Conservation (phyloP, 2,888 invertebrate genomes). For the Drosophila rubida region DNA sequence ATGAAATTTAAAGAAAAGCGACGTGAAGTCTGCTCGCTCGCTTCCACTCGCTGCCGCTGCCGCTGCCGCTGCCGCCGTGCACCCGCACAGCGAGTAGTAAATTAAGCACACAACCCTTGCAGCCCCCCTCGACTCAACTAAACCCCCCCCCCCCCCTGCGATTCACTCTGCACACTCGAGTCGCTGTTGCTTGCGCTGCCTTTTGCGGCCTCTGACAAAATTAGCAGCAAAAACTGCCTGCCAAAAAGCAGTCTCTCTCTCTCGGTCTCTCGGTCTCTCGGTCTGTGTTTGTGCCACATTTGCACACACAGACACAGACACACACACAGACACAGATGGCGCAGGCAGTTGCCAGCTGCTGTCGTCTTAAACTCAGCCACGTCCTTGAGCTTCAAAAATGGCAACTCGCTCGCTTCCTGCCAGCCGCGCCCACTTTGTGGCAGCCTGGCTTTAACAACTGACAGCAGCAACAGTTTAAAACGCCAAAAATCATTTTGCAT, state of each 20-base stretch:
- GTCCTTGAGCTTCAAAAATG: slow-evolving; percentile 71
- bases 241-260: slow-evolving; percentile 12
- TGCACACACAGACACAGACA: too few species aligned
- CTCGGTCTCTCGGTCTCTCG: slow-evolving; percentile 13
- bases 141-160: too few species aligned
- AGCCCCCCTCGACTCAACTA: too few species aligned
- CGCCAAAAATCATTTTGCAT: slow-evolving; percentile 24
- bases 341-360: slow-evolving; percentile 27
- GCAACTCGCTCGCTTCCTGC: slow-evolving; percentile 14
- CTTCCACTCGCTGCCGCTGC: too few species aligned
- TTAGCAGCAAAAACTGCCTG: slow-evolving; percentile 63
- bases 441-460: slow-evolving; percentile 21
- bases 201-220: too few species aligned
- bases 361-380: slow-evolving; percentile 64
- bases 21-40: slow-evolving; percentile 41
- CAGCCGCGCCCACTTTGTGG: slow-evolving; percentile 7
- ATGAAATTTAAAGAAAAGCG: slow-evolving; percentile 75
- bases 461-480: slow-evolving; percentile 64
- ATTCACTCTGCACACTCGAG: background rate
- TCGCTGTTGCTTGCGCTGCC: slow-evolving; percentile 6
- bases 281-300: slow-evolving; percentile 33
- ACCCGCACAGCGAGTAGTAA: slow-evolving; percentile 47
- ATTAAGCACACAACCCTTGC: slow-evolving; percentile 52
- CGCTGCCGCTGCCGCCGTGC: too few species aligned
- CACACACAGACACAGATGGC: too few species aligned